A percentile compares a stretch with the other conserved stretches of the same genome.
Evolutionary conservation across 2,888 invertebrate genomes (phyloP).

Genomic region (Eudemis profundana): DNA sequence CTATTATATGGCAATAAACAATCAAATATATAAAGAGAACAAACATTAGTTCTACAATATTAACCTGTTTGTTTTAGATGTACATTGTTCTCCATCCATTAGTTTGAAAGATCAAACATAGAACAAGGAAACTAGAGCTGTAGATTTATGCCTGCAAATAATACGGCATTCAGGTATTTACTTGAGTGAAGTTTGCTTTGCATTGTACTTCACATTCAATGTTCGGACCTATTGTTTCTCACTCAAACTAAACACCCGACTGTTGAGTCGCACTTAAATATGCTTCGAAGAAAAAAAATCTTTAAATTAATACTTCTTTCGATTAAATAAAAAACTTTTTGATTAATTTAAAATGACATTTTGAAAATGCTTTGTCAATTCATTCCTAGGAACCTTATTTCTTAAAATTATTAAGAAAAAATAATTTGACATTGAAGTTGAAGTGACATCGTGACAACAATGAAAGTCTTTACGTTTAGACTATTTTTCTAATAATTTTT

Average conservation of each 20-base stretch:
- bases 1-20: too few species aligned
- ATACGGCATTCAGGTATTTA: conserved; percentile 33
- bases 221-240: conserved; percentile 25
- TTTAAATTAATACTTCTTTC: background rate
- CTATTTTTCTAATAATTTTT: too few species aligned
- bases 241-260: conserved; percentile 14
- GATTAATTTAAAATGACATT: too few species aligned
- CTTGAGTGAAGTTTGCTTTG: conserved; percentile 31
- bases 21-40: too few species aligned
- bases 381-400: too few species aligned
- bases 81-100: conserved; percentile 13
- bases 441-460: too few species aligned
- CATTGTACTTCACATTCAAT: conserved; percentile 20
- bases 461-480: too few species aligned
- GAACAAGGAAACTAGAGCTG: conserved; percentile 18
- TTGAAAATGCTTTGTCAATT: too few species aligned
- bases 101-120: conserved; percentile 24
- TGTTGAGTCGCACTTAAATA: conserved; percentile 1
- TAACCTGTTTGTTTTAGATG: background rate
- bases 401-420: too few species aligned
- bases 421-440: too few species aligned
- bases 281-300: conserved; percentile 2
- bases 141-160: conserved; percentile 24
- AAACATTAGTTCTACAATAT: background rate
- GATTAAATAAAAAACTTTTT: too few species aligned